phyloP scores from a whole-genome alignment of 2,797 vertebrate species.

The Liasis olivaceus region DNA sequence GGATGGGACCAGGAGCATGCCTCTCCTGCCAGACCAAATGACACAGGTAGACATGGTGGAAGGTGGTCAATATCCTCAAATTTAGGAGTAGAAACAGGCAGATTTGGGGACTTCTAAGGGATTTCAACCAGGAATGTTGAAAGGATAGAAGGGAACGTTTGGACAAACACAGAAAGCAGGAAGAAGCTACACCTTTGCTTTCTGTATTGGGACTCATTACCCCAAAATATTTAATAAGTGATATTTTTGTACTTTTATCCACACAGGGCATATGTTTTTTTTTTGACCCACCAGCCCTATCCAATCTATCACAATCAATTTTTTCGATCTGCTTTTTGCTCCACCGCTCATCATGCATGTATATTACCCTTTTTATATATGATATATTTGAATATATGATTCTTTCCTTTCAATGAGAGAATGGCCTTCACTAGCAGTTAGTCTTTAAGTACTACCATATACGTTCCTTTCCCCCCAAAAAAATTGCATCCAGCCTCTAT shows the following conservation, averaged over 20 bases:
- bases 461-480: not conserved
- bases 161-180: not conserved
- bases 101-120: not conserved
- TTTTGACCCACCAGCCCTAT: not conserved
- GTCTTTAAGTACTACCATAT: not conserved
- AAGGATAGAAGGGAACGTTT: not conserved
- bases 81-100: not conserved
- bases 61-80: not conserved
- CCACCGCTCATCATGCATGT: not conserved
- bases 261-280: not conserved
- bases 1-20: not conserved
- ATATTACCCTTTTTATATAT: not conserved
- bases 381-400: not conserved
- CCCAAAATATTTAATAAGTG: not conserved
- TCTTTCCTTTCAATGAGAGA: not conserved
- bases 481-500: not conserved
- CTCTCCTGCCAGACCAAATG: not conserved
- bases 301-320: not conserved
- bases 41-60: not conserved
- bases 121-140: not conserved
- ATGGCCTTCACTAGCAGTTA: not conserved
- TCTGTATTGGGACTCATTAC: not conserved
- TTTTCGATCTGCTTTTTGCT: not conserved
- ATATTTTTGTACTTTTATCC: not conserved
- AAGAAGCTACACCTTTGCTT: not conserved